A percentile compares a stretch with the other conserved stretches of the same genome.
Conservation (phyloP, 2,797 vertebrate genomes). For the Myripristis jacobus region DNA sequence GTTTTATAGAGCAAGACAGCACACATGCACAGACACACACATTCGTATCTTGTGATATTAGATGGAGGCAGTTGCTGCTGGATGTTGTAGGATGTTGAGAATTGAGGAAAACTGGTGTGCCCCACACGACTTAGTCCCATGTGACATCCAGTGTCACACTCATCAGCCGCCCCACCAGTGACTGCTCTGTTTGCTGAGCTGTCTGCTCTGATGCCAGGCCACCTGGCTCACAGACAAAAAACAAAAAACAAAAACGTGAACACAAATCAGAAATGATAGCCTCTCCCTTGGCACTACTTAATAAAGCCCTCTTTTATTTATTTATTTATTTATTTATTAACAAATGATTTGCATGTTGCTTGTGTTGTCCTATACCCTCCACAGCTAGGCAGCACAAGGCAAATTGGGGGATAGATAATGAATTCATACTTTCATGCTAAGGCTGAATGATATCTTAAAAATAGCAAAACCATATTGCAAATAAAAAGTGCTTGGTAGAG, state of each 20-base stretch:
- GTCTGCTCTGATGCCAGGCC: constrained; percentile 18
- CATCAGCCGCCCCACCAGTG: constrained; percentile 9
- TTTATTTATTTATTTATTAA: background rate
- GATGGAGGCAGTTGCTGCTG: constrained; percentile 22
- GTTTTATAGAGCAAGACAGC: constrained; percentile 8
- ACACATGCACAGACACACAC: constrained; percentile 5
- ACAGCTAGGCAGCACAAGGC: background rate
- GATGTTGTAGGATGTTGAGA: constrained; percentile 25
- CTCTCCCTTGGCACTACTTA: constrained; percentile 23
- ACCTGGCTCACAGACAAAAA: constrained; percentile 41
- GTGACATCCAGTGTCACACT: background rate
- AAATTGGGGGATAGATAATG: constrained; percentile 9
- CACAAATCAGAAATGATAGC: constrained; percentile 23
- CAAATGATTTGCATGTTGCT: constrained; percentile 48
- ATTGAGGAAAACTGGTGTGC: background rate
- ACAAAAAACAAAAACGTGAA: constrained; percentile 18
- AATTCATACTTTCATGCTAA: too few species aligned
- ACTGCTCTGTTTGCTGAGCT: constrained; percentile 20
- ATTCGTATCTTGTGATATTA: constrained; percentile 18
- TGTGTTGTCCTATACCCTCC: constrained; percentile 2
- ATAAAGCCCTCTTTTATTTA: background rate
- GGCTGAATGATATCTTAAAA: too few species aligned
- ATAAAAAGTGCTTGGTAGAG: too few species aligned
- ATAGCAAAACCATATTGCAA: too few species aligned
- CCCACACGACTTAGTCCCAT: background rate